Evolutionary conservation across 2,888 invertebrate genomes (phyloP).

Genomic region (Lissonota sp.): DNA sequence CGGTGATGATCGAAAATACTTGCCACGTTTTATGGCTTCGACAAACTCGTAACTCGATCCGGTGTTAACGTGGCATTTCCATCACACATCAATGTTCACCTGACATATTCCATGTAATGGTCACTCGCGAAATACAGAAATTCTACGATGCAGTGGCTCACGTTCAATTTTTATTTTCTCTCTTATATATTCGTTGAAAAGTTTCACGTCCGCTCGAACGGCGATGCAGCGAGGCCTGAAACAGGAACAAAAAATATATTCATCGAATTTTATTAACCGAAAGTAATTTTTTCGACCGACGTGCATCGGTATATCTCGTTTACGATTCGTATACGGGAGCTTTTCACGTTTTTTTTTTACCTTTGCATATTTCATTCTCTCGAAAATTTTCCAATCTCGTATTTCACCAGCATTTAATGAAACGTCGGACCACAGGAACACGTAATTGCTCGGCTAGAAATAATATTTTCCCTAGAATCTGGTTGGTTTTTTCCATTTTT

Average conservation of each 20-base stretch:
- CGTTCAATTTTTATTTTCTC: neutral
- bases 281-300: conserved; percentile 59
- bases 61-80: neutral
- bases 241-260: conserved; percentile 43
- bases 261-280: conserved; percentile 71
- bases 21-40: neutral
- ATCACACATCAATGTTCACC: neutral
- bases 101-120: conserved; percentile 10
- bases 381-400: conserved; percentile 2
- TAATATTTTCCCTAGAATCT: too few relatives aligned
- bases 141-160: neutral
- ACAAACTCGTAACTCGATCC: neutral
- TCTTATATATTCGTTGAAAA: conserved; percentile 9
- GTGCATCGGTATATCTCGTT: neutral
- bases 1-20: conserved; percentile 26
- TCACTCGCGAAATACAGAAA: neutral
- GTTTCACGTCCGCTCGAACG: conserved; percentile 8
- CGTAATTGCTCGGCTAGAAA: too few relatives aligned
- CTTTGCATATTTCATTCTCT: neutral
- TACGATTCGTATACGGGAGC: conserved; percentile 11
- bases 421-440: neutral
- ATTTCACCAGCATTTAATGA: neutral
- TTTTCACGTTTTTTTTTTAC: neutral
- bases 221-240: conserved; percentile 8
- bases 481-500: neutral